These are phyloP conservation scores for Drosophila nigritarsus DNA, from an alignment of 2,888 invertebrate genomes.

Conservation along the genomic window DNA sequence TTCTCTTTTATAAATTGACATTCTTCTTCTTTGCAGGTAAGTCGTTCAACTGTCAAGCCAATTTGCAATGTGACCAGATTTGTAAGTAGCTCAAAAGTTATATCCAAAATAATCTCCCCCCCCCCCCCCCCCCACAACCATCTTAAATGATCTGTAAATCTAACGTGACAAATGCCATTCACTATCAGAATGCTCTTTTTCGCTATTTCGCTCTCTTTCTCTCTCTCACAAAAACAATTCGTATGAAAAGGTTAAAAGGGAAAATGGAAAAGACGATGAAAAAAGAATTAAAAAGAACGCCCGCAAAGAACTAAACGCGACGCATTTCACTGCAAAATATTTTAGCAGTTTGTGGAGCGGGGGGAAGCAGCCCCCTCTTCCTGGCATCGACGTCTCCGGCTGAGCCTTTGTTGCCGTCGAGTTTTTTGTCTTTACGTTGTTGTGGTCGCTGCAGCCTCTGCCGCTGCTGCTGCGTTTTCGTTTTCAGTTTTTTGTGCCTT, in stretches of 20 bases:
- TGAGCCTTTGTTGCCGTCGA: constrained; percentile 61
- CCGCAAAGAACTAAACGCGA: constrained; percentile 56
- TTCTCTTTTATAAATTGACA: background rate
- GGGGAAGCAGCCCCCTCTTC: background rate
- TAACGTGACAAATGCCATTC: constrained; percentile 53
- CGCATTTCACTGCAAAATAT: constrained; percentile 61
- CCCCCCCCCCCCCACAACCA: background rate
- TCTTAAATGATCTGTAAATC: constrained; percentile 42
- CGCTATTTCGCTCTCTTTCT: background rate
- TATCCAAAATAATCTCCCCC: background rate
- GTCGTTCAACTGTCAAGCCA: constrained; percentile 33
- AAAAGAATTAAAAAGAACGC: constrained; percentile 60
- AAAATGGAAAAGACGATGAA: constrained; percentile 1
- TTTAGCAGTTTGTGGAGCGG: constrained; percentile 4
- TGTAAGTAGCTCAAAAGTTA: constrained; percentile 66
- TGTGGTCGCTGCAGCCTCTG: constrained; percentile 48
- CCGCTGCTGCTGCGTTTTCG: constrained; percentile 68
- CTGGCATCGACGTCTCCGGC: constrained; percentile 45
- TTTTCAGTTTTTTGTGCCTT: constrained; percentile 80
- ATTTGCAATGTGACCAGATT: constrained; percentile 14
- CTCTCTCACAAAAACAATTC: constrained; percentile 3
- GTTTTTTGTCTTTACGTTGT: constrained; percentile 67
- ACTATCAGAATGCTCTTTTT: constrained; percentile 35
- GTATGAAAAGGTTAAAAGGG: constrained; percentile 7
- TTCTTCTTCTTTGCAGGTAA: constrained; percentile 57